These are phyloP conservation scores for Leucoraja erinaceus DNA, from an alignment of 2,113 vertebrate genomes.

Conservation along the genomic window DNA sequence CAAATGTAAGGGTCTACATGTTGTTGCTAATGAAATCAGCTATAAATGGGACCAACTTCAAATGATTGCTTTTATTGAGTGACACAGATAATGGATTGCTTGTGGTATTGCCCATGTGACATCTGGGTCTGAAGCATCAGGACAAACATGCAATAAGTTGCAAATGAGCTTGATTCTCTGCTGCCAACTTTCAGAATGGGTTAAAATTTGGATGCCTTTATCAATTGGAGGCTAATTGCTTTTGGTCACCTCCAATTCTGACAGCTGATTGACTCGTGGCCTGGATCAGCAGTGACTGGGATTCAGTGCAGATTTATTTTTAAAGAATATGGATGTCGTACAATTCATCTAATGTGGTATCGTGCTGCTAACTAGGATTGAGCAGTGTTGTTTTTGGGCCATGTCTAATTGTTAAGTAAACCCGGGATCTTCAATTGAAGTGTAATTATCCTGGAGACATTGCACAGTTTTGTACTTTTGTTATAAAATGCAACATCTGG, in stretches of 20 bases:
- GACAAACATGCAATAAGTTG: background rate
- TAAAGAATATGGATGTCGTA: background rate
- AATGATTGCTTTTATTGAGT: background rate
- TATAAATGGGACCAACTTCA: background rate
- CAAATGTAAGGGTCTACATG: background rate
- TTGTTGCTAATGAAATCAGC: background rate
- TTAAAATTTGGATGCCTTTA: background rate
- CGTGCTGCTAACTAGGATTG: background rate
- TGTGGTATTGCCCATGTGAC: background rate
- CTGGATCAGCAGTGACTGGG: background rate
- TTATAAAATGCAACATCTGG: background rate
- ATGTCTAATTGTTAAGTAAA: background rate
- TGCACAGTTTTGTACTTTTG: background rate
- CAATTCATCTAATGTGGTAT: background rate
- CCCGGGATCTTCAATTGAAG: background rate
- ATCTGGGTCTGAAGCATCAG: background rate
- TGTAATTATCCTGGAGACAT: background rate
- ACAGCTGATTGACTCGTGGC: background rate
- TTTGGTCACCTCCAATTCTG: background rate
- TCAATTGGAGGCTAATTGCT: background rate
- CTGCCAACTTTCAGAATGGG: background rate
- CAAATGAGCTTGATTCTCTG: background rate
- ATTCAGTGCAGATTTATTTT: background rate
- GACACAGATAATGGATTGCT: background rate
- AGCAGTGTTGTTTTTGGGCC: background rate